phyloP scores from a whole-genome alignment of 1,140 invertebrate genomes.

The Papilio polyxenes region DNA sequence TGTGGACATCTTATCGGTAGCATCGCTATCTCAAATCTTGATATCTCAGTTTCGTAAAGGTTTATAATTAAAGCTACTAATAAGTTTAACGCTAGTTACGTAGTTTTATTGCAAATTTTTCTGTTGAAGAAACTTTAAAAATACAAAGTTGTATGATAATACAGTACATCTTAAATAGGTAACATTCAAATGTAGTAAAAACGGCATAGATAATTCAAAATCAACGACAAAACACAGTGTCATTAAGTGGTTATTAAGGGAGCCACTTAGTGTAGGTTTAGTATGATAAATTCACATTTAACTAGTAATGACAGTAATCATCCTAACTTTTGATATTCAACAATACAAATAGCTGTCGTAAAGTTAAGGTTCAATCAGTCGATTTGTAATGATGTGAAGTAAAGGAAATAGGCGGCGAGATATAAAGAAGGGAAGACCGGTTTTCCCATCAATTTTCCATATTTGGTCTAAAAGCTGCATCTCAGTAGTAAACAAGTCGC shows the following conservation, averaged over 20 bases:
- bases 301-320: no score
- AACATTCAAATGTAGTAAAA: no score
- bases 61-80: neutral
- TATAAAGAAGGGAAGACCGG: neutral
- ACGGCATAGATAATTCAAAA: no score
- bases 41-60: constrained; percentile 24
- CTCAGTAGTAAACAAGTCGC: neutral
- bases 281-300: no score
- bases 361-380: neutral
- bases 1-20: constrained; percentile 6
- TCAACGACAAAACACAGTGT: no score
- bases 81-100: neutral
- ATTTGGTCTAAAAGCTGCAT: neutral
- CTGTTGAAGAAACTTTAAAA: neutral
- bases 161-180: no score
- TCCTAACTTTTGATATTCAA: no score
- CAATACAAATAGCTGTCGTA: neutral
- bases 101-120: neutral
- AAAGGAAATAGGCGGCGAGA: neutral
- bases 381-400: constrained; percentile 2
- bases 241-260: no score
- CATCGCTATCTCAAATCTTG: constrained; percentile 4
- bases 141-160: no score
- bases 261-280: no score
- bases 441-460: constrained; percentile 8